Evolutionary conservation across 2,797 vertebrate genomes (phyloP), one percentile per base, ranked within the genome.

Genomic region (Gobionotothen gibberifrons): DNA sequence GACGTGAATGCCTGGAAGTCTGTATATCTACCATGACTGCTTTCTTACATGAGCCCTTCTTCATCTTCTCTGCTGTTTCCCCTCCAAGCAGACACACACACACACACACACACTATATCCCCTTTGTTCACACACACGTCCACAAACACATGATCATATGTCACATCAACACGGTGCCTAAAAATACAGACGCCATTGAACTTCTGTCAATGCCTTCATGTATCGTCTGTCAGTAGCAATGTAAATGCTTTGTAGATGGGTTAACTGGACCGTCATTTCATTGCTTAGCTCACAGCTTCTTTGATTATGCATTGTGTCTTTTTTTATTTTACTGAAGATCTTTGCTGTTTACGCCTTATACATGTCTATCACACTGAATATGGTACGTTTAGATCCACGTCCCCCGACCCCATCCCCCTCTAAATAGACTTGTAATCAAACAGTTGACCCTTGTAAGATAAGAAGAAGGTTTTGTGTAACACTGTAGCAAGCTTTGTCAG

Each of bases 121-220:
- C 64, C 72, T 72, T 67, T 43, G 76, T 80, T 79, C 79, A 75
- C 76, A 82, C 76, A 82, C 76, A 82, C 32, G 1, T 58, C 58
- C 83, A 80, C 84, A 72, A 73, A 84, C 85, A 84, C 86, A 86
- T 87, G 26, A 85, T 86, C 76, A 87, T 88, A 85, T 87, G 66
- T 86, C 90, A 93, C 87, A 93, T 90, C 96, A 96, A 97, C 96
- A 98, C 97, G 98, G 98, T 99, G 98, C 97, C 98, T 99, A 97
- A 97, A 98, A 98, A 97, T 97, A 97, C 97, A 98, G 96, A 94
- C 93, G 95, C 96, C 93, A 89, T 92, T 94, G 92, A 94, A 93
- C 91, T 95, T 91, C 88, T 90, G 85, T 93, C 90, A 91, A 95
- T 94, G 93, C 94, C 93, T 94, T 95, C 85, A 88, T 94, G 91